phyloP scores from a whole-genome alignment of 2,888 invertebrate species.

The Drosophila flavopinicola region DNA sequence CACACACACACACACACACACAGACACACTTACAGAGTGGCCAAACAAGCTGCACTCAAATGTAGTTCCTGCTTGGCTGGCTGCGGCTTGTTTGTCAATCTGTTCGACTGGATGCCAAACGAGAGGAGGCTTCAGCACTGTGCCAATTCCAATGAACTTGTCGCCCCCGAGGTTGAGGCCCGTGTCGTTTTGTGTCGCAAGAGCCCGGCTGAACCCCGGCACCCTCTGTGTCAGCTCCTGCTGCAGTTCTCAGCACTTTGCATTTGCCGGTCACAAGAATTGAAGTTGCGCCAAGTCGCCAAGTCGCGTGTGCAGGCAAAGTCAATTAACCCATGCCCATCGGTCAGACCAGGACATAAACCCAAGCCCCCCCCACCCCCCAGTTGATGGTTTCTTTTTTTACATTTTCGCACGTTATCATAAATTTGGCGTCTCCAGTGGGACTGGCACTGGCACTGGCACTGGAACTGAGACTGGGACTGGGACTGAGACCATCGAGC shows the following conservation, averaged over 20 bases:
- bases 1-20: slow-evolving; percentile 14
- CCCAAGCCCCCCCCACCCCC: not conserved
- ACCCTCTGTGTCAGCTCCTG: not conserved
- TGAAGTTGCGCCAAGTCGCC: slow-evolving; percentile 48
- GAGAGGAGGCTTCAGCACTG: slow-evolving; percentile 50
- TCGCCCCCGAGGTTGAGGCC: slow-evolving; percentile 38
- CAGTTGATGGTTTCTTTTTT: too few species aligned
- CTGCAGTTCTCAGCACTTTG: slow-evolving; percentile 48
- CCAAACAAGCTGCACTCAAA: slow-evolving; percentile 52
- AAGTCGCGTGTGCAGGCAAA: slow-evolving; percentile 51
- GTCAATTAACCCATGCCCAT: slow-evolving; percentile 57
- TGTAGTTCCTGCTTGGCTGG: slow-evolving; percentile 75
- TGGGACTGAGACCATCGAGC: too few species aligned
- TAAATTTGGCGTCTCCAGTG: slow-evolving; percentile 59
- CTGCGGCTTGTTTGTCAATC: slow-evolving; percentile 79
- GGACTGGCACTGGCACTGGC: slow-evolving; percentile 19
- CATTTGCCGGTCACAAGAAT: slow-evolving; percentile 51
- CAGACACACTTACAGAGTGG: slow-evolving; percentile 10
- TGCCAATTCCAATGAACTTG: slow-evolving; percentile 73
- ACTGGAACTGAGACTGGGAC: too few species aligned
- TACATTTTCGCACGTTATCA: slow-evolving; percentile 65
- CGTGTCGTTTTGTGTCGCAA: slow-evolving; percentile 36
- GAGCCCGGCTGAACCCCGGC: slow-evolving; percentile 11
- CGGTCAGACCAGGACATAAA: slow-evolving; percentile 32
- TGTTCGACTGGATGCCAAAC: slow-evolving; percentile 71